Conservation (phyloP, 2,888 invertebrate genomes). For the Plebejus anna region DNA sequence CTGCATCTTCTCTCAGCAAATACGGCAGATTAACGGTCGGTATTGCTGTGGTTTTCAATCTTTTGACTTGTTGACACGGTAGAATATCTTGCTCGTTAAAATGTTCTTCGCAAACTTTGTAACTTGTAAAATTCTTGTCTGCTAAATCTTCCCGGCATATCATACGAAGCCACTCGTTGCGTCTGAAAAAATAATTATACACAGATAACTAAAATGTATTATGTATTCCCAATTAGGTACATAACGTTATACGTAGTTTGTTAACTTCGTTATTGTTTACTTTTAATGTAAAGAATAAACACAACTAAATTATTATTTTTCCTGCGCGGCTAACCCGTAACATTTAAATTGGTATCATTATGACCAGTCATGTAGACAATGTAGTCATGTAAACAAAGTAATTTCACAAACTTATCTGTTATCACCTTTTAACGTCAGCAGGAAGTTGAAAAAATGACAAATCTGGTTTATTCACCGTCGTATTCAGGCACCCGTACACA, state of each 20-base stretch:
- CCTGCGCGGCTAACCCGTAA: too few relatives aligned
- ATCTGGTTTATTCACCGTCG: background rate
- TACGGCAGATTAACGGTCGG: background rate
- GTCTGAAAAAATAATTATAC: background rate
- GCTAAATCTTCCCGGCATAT: background rate
- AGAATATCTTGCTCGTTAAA: background rate
- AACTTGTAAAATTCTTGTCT: background rate
- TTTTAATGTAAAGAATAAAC: too few relatives aligned
- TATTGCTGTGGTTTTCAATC: background rate
- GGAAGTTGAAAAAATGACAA: constrained; percentile 1
- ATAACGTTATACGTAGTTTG: too few relatives aligned
- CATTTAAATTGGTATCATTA: background rate
- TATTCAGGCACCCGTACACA: background rate
- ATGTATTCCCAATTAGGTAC: background rate
- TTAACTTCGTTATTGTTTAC: too few relatives aligned
- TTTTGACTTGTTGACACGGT: background rate
- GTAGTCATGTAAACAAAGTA: background rate
- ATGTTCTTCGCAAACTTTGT: constrained; percentile 5
- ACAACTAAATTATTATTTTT: too few relatives aligned
- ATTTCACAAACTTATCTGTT: background rate
- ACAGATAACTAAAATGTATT: background rate
- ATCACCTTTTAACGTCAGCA: background rate
- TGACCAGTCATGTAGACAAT: background rate
- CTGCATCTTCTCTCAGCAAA: background rate
- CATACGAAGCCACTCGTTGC: constrained; percentile 28